Evolutionary conservation across 2,113 vertebrate genomes (phyloP).

Genomic region (Struthio camelus): DNA sequence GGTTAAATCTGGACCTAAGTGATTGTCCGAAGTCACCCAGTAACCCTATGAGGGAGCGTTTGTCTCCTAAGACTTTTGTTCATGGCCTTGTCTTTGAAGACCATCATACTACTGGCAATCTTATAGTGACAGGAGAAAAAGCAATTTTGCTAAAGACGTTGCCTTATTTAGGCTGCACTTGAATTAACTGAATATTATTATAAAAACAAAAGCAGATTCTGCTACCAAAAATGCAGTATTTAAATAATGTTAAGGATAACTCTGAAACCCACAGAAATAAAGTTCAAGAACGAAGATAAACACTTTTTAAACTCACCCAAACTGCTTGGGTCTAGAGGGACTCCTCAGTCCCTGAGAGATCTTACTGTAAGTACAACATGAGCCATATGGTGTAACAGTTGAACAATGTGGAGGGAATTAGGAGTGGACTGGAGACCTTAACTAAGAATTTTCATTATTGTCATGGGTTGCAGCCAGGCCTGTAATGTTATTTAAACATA

Average conservation of each 20-base stretch:
- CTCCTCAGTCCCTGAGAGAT: background rate
- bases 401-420: conserved; percentile 24
- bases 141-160: background rate
- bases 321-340: background rate
- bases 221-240: background rate
- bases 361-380: rapidly evolving
- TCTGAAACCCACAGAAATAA: background rate
- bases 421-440: conserved; percentile 19
- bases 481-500: conserved; percentile 39
- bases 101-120: background rate
- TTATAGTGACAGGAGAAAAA: background rate
- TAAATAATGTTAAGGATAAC: background rate
- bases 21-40: background rate
- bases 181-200: background rate
- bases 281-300: background rate
- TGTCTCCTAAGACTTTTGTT: background rate
- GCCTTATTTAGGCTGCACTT: background rate
- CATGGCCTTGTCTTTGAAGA: background rate
- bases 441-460: conserved; percentile 29
- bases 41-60: background rate
- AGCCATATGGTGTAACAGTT: background rate
- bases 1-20: background rate
- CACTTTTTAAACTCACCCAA: background rate
- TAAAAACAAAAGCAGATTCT: background rate
- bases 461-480: conserved; percentile 1